These are phyloP conservation scores for Leucoma salicis DNA, from an alignment of 2,888 invertebrate species.

Conservation along the genomic window DNA sequence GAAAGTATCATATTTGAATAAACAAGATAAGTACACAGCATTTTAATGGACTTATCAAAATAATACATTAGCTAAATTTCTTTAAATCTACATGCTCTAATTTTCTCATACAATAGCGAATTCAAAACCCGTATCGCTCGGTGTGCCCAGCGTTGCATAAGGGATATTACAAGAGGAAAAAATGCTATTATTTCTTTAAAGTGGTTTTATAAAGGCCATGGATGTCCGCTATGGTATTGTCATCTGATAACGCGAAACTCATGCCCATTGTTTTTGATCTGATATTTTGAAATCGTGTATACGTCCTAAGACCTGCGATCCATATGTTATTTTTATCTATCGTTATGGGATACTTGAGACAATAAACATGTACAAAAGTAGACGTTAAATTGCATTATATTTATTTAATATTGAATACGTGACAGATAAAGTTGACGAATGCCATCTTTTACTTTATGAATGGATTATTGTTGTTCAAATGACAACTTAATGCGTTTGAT, in stretches of 20 bases:
- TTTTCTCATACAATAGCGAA: slow-evolving; percentile 46
- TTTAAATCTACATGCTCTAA: slow-evolving; percentile 46
- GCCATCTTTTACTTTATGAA: too few relatives aligned
- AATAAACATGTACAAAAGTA: too few relatives aligned
- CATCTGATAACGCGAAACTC: slow-evolving; percentile 29
- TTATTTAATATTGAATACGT: too few relatives aligned
- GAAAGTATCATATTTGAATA: too few relatives aligned
- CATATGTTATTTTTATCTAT: background rate
- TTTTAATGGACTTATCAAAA: slow-evolving; percentile 15
- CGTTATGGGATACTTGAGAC: background rate
- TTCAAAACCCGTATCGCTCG: slow-evolving; percentile 36
- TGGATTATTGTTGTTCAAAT: too few relatives aligned
- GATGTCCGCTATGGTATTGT: slow-evolving; percentile 22
- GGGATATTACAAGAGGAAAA: slow-evolving; percentile 21
- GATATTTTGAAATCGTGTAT: slow-evolving; percentile 20
- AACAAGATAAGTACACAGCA: too few relatives aligned
- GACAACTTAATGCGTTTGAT: too few relatives aligned
- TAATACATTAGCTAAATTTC: slow-evolving; percentile 34
- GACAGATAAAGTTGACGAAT: too few relatives aligned
- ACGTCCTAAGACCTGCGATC: slow-evolving; percentile 1
- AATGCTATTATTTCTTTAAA: slow-evolving; percentile 1
- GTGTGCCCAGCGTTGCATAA: slow-evolving; percentile 28
- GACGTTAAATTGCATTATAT: too few relatives aligned
- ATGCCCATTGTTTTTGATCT: slow-evolving; percentile 28
- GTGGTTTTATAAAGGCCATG: slow-evolving; percentile 10